Percentiles rank a stretch among this genome's conserved stretches.
Evolutionary conservation across 2,797 vertebrate genomes (phyloP).

Genomic region (Pipistrellus pygmaeus): DNA sequence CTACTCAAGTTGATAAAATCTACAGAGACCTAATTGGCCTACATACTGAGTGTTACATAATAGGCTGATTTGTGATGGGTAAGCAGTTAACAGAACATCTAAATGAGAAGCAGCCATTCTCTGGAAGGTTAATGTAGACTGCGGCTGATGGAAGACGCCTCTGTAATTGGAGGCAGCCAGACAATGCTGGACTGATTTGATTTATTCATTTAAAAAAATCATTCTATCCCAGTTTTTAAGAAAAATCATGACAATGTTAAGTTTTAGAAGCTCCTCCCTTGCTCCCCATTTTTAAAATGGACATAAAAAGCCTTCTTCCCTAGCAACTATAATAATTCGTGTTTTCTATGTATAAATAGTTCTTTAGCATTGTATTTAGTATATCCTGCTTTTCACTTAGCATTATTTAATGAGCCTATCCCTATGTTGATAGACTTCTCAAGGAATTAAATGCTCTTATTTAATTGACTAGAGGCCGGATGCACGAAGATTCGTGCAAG

Average conservation of each 20-base stretch:
- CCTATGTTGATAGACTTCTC: background rate
- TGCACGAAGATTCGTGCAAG: too few relatives aligned
- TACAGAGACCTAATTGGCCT: conserved; percentile 6
- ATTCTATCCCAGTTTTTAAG: background rate
- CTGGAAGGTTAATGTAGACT: background rate
- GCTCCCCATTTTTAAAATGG: background rate
- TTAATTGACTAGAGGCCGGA: background rate
- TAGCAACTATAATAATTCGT: background rate
- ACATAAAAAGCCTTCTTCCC: background rate
- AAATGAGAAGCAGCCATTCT: background rate
- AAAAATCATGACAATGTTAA: conserved; percentile 19
- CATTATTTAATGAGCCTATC: background rate
- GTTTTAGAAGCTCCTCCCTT: conserved; percentile 12
- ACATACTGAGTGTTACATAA: background rate
- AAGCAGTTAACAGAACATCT: conserved; percentile 23
- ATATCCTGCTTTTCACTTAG: background rate
- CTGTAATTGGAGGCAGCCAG: background rate
- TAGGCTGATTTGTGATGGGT: background rate
- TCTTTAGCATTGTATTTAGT: background rate
- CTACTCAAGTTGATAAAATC: conserved; percentile 28
- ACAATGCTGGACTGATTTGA: background rate
- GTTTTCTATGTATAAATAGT: background rate
- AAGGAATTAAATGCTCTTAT: background rate
- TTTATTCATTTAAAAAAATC: background rate
- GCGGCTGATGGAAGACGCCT: background rate